Evolutionary conservation across 2,797 vertebrate species (phyloP), one percentile per base, ranked within the genome.

Genomic region (Poecilia gillii): DNA sequence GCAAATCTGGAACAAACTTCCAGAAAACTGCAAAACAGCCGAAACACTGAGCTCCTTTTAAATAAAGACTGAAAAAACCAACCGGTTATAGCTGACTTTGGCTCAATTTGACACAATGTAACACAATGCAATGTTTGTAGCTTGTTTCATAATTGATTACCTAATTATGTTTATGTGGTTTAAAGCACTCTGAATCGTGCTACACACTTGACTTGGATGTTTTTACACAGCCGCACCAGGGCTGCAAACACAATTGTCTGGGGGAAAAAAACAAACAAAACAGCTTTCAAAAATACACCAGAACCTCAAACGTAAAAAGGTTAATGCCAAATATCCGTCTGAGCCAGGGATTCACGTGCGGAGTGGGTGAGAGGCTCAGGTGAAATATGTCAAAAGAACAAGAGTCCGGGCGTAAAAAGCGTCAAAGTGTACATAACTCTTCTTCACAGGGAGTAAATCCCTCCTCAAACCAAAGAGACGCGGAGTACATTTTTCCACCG

Each of bases 391-490:
- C 81, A 76, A 82, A 80, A 87, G 49, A 94, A 90, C 87, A 77
- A 82, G 87, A 86, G 83, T 92, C 80, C 84, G 89, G 93, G 92
- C 91, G 91, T 95, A 94, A 95, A 95, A 93, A 23, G 49, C 45
- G 74, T 81, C 86, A 86, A 80, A 71, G 88, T 93, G 94, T 96
- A 92, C 93, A 96, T 96, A 96, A 96, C 94, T 96, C 95, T 95
- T 95, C 86, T 91, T 91, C 94, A 94, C 90, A 84, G 90, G 89
- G 92, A 93, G 93, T 94, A 93, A 96, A 96, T 95, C 95, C 95
- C 92, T 83, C 88, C 84, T 90, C 91, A 93, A 94, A 95, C 94
- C 93, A 94, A 93, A 91, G 91, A 88, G 93, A 87, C 88, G 90
- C 90, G 89, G 90, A 95, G 94, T 95, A 93, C 93, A 91, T 95